Conservation (phyloP, 1,140 invertebrate species). For the Drosophila nebulosa region DNA sequence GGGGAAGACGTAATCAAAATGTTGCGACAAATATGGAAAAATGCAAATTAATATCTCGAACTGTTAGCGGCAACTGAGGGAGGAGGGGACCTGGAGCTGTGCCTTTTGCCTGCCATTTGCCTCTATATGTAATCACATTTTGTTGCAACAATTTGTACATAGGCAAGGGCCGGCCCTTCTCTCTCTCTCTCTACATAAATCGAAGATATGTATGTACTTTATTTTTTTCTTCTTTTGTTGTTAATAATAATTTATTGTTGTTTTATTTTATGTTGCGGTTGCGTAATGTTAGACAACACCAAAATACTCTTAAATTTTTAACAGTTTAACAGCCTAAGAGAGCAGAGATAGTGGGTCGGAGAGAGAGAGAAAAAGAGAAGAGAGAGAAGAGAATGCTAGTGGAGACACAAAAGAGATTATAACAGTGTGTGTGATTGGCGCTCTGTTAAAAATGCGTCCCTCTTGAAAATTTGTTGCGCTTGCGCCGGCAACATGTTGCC, state of each 20-base stretch:
- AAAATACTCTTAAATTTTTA: slow-evolving; percentile 48
- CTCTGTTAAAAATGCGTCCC: neutral
- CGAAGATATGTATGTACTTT: too few relatives aligned
- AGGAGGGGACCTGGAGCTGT: neutral
- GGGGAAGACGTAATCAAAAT: neutral
- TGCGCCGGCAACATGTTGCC: slow-evolving; percentile 2
- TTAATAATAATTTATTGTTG: slow-evolving; percentile 11
- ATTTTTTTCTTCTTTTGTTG: slow-evolving; percentile 6
- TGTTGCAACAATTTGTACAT: slow-evolving; percentile 59
- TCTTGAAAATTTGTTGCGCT: neutral
- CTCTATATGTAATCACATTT: slow-evolving; percentile 45
- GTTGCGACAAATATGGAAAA: slow-evolving; percentile 25
- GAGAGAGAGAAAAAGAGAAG: neutral
- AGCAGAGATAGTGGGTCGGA: neutral
- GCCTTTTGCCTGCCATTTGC: neutral
- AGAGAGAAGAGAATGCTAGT: too few relatives aligned
- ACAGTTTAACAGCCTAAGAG: slow-evolving; percentile 12
- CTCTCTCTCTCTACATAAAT: neutral
- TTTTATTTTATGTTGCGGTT: slow-evolving; percentile 69
- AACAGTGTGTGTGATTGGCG: neutral
- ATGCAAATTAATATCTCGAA: slow-evolving; percentile 28
- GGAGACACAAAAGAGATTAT: too few relatives aligned
- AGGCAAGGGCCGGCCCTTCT: neutral
- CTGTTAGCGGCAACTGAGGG: neutral
- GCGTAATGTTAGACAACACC: slow-evolving; percentile 75